Conservation (phyloP, 1,140 invertebrate genomes). For the Andricus grossulariae region DNA sequence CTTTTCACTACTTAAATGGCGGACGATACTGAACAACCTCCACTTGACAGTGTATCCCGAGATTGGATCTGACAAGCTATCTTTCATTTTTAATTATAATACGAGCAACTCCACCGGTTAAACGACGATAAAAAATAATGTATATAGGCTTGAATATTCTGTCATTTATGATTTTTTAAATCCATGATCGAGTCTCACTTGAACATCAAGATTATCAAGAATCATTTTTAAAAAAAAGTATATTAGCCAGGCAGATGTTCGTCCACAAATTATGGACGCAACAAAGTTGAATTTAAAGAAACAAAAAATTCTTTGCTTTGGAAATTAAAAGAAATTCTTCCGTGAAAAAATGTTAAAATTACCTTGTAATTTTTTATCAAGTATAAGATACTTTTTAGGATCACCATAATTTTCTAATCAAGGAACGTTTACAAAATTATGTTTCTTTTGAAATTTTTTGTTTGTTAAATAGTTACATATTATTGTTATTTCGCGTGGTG, state of each 20-base stretch:
- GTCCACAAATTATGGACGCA: neutral
- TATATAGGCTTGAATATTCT: neutral
- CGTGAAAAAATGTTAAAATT: neutral
- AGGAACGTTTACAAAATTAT: no score
- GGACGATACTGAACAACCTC: constrained; percentile 47
- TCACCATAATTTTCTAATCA: no score
- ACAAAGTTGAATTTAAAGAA: neutral
- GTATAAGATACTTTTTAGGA: no score
- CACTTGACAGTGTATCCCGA: constrained; percentile 49
- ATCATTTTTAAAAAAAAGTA: neutral
- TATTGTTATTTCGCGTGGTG: no score
- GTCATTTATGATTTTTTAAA: constrained; percentile 9
- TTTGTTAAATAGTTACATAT: no score
- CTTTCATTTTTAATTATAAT: constrained; percentile 55
- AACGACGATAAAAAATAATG: constrained; percentile 34
- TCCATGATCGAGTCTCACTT: no score
- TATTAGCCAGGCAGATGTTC: neutral
- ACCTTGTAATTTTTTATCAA: no score
- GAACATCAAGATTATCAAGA: neutral
- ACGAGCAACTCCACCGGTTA: constrained; percentile 39
- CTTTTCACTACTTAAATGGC: constrained; percentile 51
- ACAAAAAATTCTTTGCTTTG: neutral
- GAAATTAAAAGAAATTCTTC: neutral
- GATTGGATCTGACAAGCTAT: constrained; percentile 45
- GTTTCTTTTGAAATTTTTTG: no score